phyloP scores from a whole-genome alignment of 2,888 invertebrate genomes.

The Brenthis daphne region DNA sequence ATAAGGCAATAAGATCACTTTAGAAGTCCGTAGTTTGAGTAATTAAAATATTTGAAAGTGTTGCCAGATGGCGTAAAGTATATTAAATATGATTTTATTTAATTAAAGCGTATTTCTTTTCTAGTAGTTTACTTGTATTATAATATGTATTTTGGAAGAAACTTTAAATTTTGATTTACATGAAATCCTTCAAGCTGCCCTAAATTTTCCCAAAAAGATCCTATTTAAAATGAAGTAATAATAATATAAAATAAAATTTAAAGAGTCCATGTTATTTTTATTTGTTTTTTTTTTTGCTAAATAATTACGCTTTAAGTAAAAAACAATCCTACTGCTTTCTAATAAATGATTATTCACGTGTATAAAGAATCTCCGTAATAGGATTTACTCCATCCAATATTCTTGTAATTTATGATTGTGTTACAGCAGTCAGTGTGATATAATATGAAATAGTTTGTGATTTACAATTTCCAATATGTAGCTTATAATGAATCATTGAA shows the following conservation, averaged over 20 bases:
- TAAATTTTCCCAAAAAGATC: no score
- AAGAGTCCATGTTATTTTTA: background rate
- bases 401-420: background rate
- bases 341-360: background rate
- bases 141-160: no score
- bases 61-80: no score
- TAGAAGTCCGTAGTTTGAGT: conserved; percentile 32
- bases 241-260: no score
- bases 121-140: no score
- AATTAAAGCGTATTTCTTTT: no score
- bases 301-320: background rate
- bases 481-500: no score
- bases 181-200: no score
- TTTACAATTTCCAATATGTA: background rate
- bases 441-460: background rate
- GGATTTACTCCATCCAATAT: conserved; percentile 4
- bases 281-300: background rate
- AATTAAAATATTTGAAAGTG: conserved; percentile 30
- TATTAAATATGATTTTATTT: no score
- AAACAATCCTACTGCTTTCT: background rate
- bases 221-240: no score
- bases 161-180: no score
- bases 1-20: conserved; percentile 36
- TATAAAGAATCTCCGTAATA: conserved; percentile 3
- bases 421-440: background rate